Evolutionary conservation across 2,888 invertebrate genomes (phyloP).

Genomic region (Drosophila tripunctata): DNA sequence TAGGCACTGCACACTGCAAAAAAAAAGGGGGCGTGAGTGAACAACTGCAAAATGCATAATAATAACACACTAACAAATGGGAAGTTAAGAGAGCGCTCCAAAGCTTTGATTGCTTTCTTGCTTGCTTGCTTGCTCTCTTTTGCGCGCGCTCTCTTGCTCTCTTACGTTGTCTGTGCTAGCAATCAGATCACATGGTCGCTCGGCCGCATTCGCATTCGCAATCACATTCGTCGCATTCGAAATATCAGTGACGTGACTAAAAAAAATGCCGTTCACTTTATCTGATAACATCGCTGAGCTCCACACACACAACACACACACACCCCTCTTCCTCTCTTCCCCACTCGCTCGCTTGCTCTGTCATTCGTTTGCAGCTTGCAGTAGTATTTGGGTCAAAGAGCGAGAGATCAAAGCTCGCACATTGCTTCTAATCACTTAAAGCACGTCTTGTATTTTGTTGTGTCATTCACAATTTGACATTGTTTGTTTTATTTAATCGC

Average conservation of each 20-base stretch:
- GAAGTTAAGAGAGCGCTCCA: too few relatives aligned
- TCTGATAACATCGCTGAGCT: constrained; percentile 31
- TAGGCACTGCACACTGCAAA: too few relatives aligned
- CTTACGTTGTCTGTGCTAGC: constrained; percentile 6
- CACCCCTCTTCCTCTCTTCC: neutral
- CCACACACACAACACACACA: constrained; percentile 13
- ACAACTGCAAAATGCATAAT: neutral
- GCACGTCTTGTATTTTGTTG: constrained; percentile 24
- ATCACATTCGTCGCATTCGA: constrained; percentile 54
- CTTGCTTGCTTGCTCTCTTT: neutral
- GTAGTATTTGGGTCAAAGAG: constrained; percentile 23
- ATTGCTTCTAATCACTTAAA: constrained; percentile 22
- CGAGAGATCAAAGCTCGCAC: constrained; percentile 18
- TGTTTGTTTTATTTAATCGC: constrained; percentile 32
- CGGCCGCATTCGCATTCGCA: constrained; percentile 22
- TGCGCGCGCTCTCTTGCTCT: neutral
- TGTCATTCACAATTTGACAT: constrained; percentile 7
- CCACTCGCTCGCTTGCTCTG: constrained; percentile 4
- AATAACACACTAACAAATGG: too few relatives aligned
- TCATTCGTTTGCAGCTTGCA: constrained; percentile 16
- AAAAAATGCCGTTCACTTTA: constrained; percentile 19
- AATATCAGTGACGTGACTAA: constrained; percentile 60
- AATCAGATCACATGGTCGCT: constrained; percentile 69
- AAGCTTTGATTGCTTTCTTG: too few relatives aligned
- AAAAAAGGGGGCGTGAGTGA: neutral